phyloP scores from a whole-genome alignment of 2,113 vertebrate genomes.

The Odocoileus hemionus region DNA sequence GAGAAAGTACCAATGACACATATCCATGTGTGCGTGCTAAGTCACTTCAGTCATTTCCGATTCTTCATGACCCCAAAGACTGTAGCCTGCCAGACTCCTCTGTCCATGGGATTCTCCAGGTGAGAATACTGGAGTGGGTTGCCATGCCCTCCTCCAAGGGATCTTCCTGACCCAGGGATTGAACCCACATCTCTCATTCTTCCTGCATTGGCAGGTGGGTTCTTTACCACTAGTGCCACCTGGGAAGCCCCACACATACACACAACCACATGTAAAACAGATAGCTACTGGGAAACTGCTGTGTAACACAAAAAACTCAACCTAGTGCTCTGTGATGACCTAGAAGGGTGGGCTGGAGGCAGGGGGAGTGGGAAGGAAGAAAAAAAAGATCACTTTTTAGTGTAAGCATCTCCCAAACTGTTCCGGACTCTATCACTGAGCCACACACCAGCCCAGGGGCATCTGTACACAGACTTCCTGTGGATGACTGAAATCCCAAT shows the following conservation, averaged over 20 bases:
- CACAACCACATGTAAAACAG: background rate
- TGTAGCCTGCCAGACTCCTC: background rate
- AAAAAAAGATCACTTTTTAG: background rate
- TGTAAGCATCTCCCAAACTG: background rate
- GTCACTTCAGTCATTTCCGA: background rate
- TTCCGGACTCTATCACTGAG: background rate
- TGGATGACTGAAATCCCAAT: no score
- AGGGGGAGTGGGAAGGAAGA: background rate
- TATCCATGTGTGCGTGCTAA: background rate
- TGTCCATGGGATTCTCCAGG: background rate
- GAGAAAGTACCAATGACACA: background rate
- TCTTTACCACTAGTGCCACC: rapidly evolving
- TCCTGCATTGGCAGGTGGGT: background rate
- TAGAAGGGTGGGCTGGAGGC: background rate
- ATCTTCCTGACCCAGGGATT: background rate
- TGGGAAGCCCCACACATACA: background rate
- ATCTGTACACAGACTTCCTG: no score
- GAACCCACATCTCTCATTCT: rapidly evolving
- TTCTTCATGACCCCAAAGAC: background rate
- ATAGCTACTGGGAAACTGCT: background rate
- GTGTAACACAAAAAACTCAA: background rate
- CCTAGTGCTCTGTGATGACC: background rate
- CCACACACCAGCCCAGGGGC: background rate
- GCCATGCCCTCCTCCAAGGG: background rate
- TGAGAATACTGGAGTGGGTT: background rate